Evolutionary conservation across 2,888 invertebrate species (phyloP).

Genomic region (Ormyrus thymus): DNA sequence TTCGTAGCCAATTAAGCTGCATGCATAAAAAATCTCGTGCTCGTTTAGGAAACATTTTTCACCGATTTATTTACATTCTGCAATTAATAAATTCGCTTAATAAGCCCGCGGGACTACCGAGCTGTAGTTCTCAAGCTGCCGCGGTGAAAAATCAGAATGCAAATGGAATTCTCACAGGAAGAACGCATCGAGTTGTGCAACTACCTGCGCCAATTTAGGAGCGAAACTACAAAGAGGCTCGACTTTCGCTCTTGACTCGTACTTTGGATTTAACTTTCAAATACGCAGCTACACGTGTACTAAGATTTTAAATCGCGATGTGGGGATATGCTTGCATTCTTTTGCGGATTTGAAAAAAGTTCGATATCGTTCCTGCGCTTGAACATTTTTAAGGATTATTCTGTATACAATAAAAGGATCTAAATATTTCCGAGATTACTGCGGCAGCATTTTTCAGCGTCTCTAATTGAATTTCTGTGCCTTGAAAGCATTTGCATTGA

Average conservation of each 20-base stretch:
- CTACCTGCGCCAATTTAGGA: neutral
- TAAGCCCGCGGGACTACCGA: no score
- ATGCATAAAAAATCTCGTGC: no score
- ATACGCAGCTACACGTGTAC: slow-evolving; percentile 56
- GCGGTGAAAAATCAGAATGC: slow-evolving; percentile 14
- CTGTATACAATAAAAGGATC: no score
- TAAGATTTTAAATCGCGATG: slow-evolving; percentile 65
- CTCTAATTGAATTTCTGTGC: no score
- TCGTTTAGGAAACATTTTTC: no score
- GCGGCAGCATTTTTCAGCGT: no score
- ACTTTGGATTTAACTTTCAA: slow-evolving; percentile 61
- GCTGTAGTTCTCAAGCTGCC: neutral
- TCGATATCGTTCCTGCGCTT: neutral
- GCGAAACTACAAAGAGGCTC: neutral
- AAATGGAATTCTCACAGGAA: slow-evolving; percentile 20
- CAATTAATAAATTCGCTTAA: no score
- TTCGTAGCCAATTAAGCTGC: no score
- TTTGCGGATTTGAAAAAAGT: no score
- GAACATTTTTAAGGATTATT: neutral
- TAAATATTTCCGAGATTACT: no score
- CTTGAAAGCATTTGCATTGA: no score
- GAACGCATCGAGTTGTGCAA: neutral
- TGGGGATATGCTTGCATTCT: neutral
- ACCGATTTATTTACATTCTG: no score
- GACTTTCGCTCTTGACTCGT: slow-evolving; percentile 2